Percentiles rank a stretch among this genome's conserved stretches.
These are phyloP conservation scores for Brachionichthys hirsutus DNA, from an alignment of 2,113 vertebrate species.

Conservation along the genomic window DNA sequence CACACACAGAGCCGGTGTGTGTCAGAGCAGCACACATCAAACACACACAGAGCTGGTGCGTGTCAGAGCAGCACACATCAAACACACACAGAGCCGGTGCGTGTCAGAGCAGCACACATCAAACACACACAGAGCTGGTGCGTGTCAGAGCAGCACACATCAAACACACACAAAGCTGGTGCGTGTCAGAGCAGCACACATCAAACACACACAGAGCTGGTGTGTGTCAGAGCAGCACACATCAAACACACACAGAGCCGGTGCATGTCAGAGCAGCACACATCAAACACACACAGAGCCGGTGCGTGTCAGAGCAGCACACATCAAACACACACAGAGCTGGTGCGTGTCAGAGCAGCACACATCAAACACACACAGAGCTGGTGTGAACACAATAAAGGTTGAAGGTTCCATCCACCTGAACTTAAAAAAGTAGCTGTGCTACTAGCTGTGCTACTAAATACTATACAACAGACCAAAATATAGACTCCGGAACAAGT, in stretches of 20 bases:
- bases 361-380: conserved; percentile 28
- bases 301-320: no score
- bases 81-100: conserved; percentile 69
- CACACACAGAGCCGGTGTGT: conserved; percentile 70
- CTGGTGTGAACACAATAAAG: background rate
- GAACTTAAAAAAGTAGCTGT: background rate
- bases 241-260: conserved; percentile 70
- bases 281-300: conserved; percentile 25
- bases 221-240: no score
- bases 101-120: conserved; percentile 74
- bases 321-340: no score
- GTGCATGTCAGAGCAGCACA: conserved; percentile 76
- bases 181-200: conserved; percentile 75
- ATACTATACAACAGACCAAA: background rate
- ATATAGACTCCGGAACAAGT: no score
- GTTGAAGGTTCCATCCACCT: no score
- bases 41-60: conserved; percentile 22
- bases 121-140: conserved; percentile 20
- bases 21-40: conserved; percentile 72
- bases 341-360: conserved; percentile 77
- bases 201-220: conserved; percentile 21
- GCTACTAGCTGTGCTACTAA: background rate
- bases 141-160: no score
- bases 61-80: no score
- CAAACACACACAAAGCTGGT: conserved; percentile 71